phyloP scores from a whole-genome alignment of 2,888 invertebrate genomes.

The Fabriciana adippe region DNA sequence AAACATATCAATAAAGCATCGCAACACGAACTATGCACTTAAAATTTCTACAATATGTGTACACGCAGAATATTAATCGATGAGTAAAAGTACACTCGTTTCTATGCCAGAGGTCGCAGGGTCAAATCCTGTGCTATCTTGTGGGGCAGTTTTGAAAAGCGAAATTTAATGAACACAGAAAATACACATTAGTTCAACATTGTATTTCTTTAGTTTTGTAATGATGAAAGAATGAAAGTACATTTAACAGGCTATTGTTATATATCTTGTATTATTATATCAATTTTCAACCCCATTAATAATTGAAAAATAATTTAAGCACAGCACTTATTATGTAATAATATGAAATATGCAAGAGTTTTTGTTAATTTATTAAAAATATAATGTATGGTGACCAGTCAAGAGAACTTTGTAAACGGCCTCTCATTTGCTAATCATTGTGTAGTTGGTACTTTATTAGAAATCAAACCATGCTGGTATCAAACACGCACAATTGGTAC shows the following conservation, averaged over 20 bases:
- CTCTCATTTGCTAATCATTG: slow-evolving; percentile 5
- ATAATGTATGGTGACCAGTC: not conserved
- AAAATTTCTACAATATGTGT: not conserved
- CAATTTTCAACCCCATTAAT: too few relatives aligned
- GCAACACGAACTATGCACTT: slow-evolving; percentile 2
- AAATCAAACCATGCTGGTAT: slow-evolving; percentile 41
- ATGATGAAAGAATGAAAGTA: slow-evolving; percentile 1
- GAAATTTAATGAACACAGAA: too few relatives aligned
- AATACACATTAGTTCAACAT: not conserved
- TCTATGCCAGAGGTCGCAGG: not conserved
- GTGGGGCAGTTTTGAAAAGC: too few relatives aligned
- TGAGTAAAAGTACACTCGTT: not conserved
- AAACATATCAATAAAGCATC: slow-evolving; percentile 66
- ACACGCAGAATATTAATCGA: not conserved
- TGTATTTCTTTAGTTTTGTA: slow-evolving; percentile 3
- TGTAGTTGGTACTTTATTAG: not conserved
- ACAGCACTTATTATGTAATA: too few relatives aligned
- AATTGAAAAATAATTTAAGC: too few relatives aligned
- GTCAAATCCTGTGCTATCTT: too few relatives aligned
- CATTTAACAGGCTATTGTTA: not conserved
- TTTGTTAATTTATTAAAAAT: too few relatives aligned
- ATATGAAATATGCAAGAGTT: too few relatives aligned
- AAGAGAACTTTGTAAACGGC: slow-evolving; percentile 9
- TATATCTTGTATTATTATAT: not conserved
- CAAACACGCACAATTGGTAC: slow-evolving; percentile 60